Base-by-base conservation (phyloP, 2,113 vertebrate species). In the Chrysochloris asiatica region DNA sequence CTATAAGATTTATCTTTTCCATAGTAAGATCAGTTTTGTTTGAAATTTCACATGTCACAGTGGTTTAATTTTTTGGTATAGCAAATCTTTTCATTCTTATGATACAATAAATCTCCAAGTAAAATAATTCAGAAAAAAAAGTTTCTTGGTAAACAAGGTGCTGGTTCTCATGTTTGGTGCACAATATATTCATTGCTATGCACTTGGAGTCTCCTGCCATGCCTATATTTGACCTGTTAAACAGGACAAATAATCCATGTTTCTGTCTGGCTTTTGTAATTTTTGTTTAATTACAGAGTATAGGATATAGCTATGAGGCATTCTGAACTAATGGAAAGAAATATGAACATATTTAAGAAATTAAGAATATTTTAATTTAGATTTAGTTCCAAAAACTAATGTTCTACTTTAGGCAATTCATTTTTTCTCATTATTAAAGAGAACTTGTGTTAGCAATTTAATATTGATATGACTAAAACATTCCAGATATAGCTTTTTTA, bases 391-490 rank as follows among this genome's bases (percentile, higher is more conserved):
- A 78, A 85, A 95, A 92, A 61, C 9, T 50, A 48, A 43, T 82
- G 41, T 82, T 86, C 54, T 56, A 83, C 28, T 86, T 77, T 63
- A 73, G 21, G 41, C 63, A 83, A 30, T 56, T 92, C 6, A 80
- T 63, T 78, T 94, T 16, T 67, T 38, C 61, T 84, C 2, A 77
- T 92, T 80, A 86, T 61, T 83, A 63, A 88, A 77, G 45, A 83
- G 4, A 78, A 91, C 11, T 87, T 88, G 22, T 54, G 69, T 94
- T 79, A 83, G 28, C 22, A 86, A 24, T 63, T 82, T 88, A 94
- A 92, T 92, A 91, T 24, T 76, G 28, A 86, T 75, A 65, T 22
- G 61, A 41, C 38, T 75, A 67, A 92, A 84, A 84, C 19, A 85
- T 67, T 52, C 4, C 9, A 79, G 16, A 79, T 56, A 79, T 54